Evolutionary conservation across 1,140 invertebrate species (phyloP), one percentile per base, ranked within the genome.

Genomic region (Mycetomoellerius zeteki): DNA sequence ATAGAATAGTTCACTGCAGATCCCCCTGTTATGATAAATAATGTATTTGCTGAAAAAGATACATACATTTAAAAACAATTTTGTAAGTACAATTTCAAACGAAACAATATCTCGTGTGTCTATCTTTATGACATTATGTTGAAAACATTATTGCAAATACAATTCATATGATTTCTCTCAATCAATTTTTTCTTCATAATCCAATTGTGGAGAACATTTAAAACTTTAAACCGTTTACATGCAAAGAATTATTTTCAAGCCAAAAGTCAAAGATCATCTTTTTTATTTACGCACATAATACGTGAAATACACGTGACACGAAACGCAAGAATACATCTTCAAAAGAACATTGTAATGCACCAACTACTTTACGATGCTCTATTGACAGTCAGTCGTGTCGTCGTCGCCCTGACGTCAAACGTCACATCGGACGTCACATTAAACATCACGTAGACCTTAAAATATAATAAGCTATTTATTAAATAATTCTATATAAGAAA

Each of bases 201-300:
- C 54, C 10, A 52, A 50, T 50, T 4, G n/a, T 10, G 14, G 16
- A 54, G 16, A 50, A 4, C 16, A 12, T 60, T 10, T 37, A 3
- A 33, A 14, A 62, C 24, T 33, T 27, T 37, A 67, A 80, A 65
- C 8, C 50, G 21, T 21, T 24, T 19, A 14, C 0, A 47, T 14
- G 27, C 2, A 56, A 33, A 21, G 12, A 14, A n/a, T 2, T n/a
- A 71, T 52, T 37, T 62, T 67, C 3, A 69, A 69, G 65, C 37
- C 65, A 50, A 78, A 24, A 54, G 65, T 56, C 89, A 89, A 91
- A 92, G 89, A 89, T 91, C 86, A 87, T 69, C 37, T 21, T 69
- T 58, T 58, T 69, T 67, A 86, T 87, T 69, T 86, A 86, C 85
- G 43, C 54, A 88, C 90, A 52, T 56, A 76, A 60, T 24, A n/a